Evolutionary conservation across 2,888 invertebrate genomes (phyloP), one percentile per base, ranked within the genome.

Genomic region (Folsomia candida): DNA sequence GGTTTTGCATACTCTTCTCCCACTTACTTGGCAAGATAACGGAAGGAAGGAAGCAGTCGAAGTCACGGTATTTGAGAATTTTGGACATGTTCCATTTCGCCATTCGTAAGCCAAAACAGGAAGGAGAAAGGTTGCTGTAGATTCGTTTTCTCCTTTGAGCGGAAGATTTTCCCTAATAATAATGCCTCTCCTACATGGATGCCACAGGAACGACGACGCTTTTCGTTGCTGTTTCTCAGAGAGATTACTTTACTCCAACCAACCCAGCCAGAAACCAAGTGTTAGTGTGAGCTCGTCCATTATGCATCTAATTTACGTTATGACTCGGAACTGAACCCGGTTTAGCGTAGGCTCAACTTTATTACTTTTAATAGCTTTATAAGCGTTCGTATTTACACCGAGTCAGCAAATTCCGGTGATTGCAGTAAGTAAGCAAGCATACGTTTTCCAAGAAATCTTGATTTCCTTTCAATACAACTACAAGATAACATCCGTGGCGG

Each of bases 311-410:
- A 64, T 64, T 37, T 64, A 47, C 63, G 63, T 47, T 64, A 64
- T 29, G 63, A 64, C 60, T 26, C 60, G 25, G 54, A 54, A 54
- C 54, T 54, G 54, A 54, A 54, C 54, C 22, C 54, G 6, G 63
- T 28, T 51, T 64, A 37, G 22, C 20, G 9, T 6, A 24, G 63
- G 51, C 51, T 64, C 37, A 64, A 64, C 9, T 64, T 64, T 64
- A 64, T 64, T 51, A 64, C 63, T 22, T 29, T 37, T 64, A 64
- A 64, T 64, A 64, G 63, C 47, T 64, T 64, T 64, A 64, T 64
- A 64, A 37, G 63, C 47, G 37, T 64, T 64, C 63, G 47, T 64
- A 64, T 64, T 64, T 64, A 64, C 62, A n/a, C 37, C 20, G 54
- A 54, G 54, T 54, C 54, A 54, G 54, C 54, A 54, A 54, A 54